phyloP scores from a whole-genome alignment of 2,113 vertebrate species.

The Hystrix cristata region DNA sequence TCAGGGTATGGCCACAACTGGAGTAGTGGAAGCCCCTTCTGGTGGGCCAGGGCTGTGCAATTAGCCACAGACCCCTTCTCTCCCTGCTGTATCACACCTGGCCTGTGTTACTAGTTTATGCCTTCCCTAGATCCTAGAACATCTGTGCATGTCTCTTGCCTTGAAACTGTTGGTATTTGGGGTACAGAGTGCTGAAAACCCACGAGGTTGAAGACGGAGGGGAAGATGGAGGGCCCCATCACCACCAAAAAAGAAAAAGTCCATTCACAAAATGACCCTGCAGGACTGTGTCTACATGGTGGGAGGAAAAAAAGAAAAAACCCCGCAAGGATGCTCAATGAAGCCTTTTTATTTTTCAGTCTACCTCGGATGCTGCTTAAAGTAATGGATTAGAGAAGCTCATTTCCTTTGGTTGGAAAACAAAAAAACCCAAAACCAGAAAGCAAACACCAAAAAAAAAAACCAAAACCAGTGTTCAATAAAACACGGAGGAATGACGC shows the following conservation, averaged over 20 bases:
- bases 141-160: neutral
- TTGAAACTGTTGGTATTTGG: neutral
- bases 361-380: constrained; percentile 80
- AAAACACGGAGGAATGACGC: constrained; percentile 83
- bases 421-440: neutral
- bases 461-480: constrained; percentile 85
- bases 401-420: constrained; percentile 86
- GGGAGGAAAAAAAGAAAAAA: no score
- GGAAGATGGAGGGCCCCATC: neutral
- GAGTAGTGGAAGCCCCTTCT: neutral
- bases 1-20: neutral
- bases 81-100: no score
- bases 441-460: neutral
- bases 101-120: rapidly evolving
- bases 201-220: neutral
- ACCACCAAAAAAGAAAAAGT: neutral
- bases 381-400: constrained; percentile 86
- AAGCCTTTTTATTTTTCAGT: constrained; percentile 84
- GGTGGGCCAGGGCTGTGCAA: neutral
- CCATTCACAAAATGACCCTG: neutral
- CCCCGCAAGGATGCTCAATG: constrained; percentile 48
- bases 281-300: rapidly evolving
- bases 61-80: neutral
- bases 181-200: neutral
- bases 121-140: neutral